These are phyloP conservation scores for Diplodus sargus DNA, from an alignment of 2,797 vertebrate genomes.

Conservation along the genomic window DNA sequence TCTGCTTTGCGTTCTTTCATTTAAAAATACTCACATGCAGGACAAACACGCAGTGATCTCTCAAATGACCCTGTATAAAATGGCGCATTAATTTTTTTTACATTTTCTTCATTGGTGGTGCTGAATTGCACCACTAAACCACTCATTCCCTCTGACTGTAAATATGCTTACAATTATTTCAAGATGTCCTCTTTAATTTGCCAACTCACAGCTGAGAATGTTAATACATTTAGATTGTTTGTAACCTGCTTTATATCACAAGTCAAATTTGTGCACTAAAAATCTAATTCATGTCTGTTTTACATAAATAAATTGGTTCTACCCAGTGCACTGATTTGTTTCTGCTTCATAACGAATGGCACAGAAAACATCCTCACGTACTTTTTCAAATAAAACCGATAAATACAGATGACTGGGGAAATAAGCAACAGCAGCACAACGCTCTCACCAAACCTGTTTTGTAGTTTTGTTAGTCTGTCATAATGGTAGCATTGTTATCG, in stretches of 20 bases:
- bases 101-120: background rate
- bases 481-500: background rate
- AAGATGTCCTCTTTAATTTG: background rate
- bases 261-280: conserved; percentile 8
- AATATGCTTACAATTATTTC: background rate
- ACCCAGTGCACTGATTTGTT: background rate
- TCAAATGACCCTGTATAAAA: background rate
- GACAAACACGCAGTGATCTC: background rate
- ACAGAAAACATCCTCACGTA: background rate
- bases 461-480: background rate
- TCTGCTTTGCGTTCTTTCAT: background rate
- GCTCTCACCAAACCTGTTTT: background rate
- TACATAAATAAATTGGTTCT: conserved; percentile 26
- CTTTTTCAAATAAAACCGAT: background rate
- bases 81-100: background rate
- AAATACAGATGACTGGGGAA: background rate
- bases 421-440: background rate
- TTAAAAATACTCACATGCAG: background rate
- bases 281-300: conserved; percentile 9
- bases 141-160: background rate
- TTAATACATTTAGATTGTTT: background rate
- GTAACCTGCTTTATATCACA: conserved; percentile 29
- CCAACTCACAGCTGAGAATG: background rate
- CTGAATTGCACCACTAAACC: background rate
- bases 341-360: background rate